phyloP scores from a whole-genome alignment of 2,113 vertebrate genomes.

The Pangasianodon hypophthalmus region DNA sequence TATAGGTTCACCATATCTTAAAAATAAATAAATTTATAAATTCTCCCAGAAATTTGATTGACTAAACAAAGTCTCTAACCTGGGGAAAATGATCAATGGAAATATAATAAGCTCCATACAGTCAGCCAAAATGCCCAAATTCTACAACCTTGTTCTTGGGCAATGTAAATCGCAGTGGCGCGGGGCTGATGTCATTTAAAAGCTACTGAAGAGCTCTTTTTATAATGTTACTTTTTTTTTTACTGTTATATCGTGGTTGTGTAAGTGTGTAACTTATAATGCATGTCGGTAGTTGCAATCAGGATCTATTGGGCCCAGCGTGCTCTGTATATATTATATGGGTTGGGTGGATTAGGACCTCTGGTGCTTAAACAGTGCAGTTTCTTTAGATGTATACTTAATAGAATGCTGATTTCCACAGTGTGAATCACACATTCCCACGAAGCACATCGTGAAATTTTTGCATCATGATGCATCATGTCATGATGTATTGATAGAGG shows the following conservation, averaged over 20 bases:
- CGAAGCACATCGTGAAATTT: neutral
- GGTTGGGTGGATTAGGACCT: neutral
- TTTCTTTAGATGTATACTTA: no score
- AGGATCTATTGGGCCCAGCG: no score
- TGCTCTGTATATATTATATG: no score
- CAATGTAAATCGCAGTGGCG: neutral
- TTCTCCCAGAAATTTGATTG: neutral
- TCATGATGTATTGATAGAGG: neutral
- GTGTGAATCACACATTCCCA: neutral
- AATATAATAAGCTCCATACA: neutral
- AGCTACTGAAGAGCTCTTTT: neutral
- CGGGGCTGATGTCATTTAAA: no score
- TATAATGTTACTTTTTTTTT: neutral
- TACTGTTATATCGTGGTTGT: neutral
- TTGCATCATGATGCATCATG: neutral
- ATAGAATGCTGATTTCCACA: neutral
- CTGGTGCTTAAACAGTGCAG: no score
- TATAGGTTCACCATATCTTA: no score
- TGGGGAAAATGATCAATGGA: neutral
- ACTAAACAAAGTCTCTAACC: neutral
- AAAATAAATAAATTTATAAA: neutral
- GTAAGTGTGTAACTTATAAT: no score
- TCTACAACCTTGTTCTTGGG: neutral
- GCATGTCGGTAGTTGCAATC: no score
- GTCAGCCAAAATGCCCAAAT: neutral